Percentiles rank a stretch among this genome's conserved stretches.
phyloP scores from a whole-genome alignment of 2,797 vertebrate genomes.

The Hozukius guyotensis region DNA sequence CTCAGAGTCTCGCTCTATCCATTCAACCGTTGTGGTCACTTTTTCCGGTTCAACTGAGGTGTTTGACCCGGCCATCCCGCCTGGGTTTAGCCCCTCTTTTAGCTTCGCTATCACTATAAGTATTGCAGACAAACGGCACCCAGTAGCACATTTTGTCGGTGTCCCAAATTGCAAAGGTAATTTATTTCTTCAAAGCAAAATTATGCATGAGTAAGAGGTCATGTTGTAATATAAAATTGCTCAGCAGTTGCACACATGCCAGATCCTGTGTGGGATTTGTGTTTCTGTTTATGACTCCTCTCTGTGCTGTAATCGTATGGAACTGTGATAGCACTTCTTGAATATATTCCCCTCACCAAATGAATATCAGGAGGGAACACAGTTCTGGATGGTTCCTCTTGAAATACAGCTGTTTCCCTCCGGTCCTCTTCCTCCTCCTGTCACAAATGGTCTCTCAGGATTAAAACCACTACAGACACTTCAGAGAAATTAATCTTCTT shows the following conservation, averaged over 20 bases:
- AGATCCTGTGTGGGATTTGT: conserved; percentile 53
- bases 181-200: conserved; percentile 63
- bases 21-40: conserved; percentile 57
- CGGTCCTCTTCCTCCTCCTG: conserved; percentile 48
- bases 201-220: conserved; percentile 63
- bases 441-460: conserved; percentile 64
- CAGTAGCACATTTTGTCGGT: conserved; percentile 48
- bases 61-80: conserved; percentile 45
- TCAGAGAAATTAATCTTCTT: conserved; percentile 67
- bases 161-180: conserved; percentile 73
- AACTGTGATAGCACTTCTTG: conserved; percentile 47
- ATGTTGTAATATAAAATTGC: conserved; percentile 62
- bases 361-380: conserved; percentile 54
- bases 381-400: conserved; percentile 67
- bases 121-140: conserved; percentile 35
- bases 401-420: conserved; percentile 71
- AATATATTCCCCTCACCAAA: conserved; percentile 48
- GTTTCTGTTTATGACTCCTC: conserved; percentile 58
- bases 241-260: conserved; percentile 48
- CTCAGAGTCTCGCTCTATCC: conserved; percentile 27
- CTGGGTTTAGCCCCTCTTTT: conserved; percentile 40
- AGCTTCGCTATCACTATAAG: no score
- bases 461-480: conserved; percentile 72
- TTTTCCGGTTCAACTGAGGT: conserved; percentile 66
- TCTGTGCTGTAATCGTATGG: conserved; percentile 46